Evolutionary conservation across 1,140 invertebrate genomes (phyloP).

Genomic region (Cyrtorhinus lividipennis): DNA sequence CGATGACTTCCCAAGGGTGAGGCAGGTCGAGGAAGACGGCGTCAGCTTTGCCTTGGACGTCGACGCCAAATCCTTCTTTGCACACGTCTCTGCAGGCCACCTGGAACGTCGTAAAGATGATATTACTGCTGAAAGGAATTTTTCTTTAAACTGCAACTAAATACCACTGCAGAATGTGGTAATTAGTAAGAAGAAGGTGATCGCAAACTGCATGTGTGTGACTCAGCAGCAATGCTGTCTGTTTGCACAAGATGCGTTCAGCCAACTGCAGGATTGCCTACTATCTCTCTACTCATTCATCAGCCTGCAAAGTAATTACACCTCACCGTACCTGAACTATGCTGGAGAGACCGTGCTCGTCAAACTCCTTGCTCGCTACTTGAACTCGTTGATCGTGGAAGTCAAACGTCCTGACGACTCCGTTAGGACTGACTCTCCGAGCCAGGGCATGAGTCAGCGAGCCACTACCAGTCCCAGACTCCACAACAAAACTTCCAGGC

Average conservation of each 20-base stretch:
- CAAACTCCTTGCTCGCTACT: constrained; percentile 71
- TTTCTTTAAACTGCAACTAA: too few species aligned
- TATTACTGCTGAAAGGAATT: too few species aligned
- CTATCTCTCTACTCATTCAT: too few species aligned
- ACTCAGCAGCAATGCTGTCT: too few species aligned
- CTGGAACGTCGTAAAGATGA: too few species aligned
- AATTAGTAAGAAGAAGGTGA: too few species aligned
- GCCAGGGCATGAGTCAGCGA: constrained; percentile 89
- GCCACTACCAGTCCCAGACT: constrained; percentile 93
- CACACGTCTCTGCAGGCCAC: constrained; percentile 68
- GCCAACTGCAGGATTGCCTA: too few species aligned
- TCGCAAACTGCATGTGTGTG: too few species aligned
- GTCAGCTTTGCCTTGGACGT: constrained; percentile 60
- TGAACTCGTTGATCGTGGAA: constrained; percentile 80
- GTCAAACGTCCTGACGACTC: constrained; percentile 92
- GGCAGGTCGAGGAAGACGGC: constrained; percentile 95
- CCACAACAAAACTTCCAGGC: constrained; percentile 76
- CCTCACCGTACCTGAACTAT: constrained; percentile 69
- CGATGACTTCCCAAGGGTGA: constrained; percentile 82
- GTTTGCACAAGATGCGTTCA: too few species aligned
- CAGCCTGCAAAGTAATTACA: too few species aligned
- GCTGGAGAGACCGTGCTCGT: constrained; percentile 61
- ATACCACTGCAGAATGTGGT: too few species aligned
- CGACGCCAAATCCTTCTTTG: constrained; percentile 66
- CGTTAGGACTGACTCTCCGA: constrained; percentile 65